phyloP scores from a whole-genome alignment of 2,797 vertebrate species.

The Hyperoplus immaculatus region DNA sequence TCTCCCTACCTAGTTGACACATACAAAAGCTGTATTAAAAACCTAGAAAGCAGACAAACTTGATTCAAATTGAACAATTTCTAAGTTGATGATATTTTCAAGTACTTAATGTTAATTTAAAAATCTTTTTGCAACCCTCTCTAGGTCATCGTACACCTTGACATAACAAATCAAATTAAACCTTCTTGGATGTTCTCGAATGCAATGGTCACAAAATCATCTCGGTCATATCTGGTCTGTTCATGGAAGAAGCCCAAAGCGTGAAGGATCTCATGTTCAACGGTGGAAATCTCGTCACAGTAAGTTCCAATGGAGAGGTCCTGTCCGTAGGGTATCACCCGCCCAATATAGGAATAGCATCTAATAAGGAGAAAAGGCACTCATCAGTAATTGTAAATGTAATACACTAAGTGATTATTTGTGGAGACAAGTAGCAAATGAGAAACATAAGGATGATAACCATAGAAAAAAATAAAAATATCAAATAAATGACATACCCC shows the following conservation, averaged over 20 bases:
- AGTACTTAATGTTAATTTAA: background rate
- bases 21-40: background rate
- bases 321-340: slow-evolving; percentile 54
- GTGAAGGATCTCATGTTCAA: slow-evolving; percentile 91
- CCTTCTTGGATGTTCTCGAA: slow-evolving; percentile 86
- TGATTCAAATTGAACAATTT: background rate
- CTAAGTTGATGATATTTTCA: no score
- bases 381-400: background rate
- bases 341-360: slow-evolving; percentile 89
- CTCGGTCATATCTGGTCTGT: slow-evolving; percentile 91
- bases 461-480: background rate
- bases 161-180: slow-evolving; percentile 37
- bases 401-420: no score
- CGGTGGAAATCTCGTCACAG: slow-evolving; percentile 84
- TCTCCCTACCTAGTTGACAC: slow-evolving; percentile 12
- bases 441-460: background rate
- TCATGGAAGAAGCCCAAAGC: slow-evolving; percentile 93
- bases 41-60: fast-evolving
- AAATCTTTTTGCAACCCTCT: background rate
- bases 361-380: slow-evolving; percentile 68
- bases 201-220: slow-evolving; percentile 87
- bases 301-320: slow-evolving; percentile 84
- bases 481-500: slow-evolving; percentile 80
- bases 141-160: background rate
- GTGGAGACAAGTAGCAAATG: background rate